Conservation (phyloP, 2,113 vertebrate genomes). For the Saguinus midas region DNA sequence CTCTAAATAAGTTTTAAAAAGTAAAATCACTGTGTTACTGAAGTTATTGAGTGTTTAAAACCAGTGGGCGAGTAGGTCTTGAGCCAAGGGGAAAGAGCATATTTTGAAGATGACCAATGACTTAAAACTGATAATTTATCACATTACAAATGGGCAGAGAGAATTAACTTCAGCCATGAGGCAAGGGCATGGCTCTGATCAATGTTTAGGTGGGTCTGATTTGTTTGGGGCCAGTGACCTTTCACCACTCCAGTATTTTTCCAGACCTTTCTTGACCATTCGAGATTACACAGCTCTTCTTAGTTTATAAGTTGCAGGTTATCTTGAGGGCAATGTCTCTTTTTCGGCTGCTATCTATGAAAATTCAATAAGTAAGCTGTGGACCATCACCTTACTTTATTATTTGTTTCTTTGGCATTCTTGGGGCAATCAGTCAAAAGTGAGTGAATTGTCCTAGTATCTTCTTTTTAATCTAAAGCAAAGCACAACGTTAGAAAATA, state of each 20-base stretch:
- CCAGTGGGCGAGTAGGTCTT: not conserved
- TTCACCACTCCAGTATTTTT: slow-evolving; percentile 28
- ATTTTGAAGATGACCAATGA: slow-evolving; percentile 22
- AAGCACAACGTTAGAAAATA: not conserved
- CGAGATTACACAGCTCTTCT: slow-evolving; percentile 21
- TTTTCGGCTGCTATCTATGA: not conserved
- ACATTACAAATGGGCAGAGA: not conserved
- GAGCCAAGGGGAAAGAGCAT: not conserved
- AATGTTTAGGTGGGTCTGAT: slow-evolving; percentile 22
- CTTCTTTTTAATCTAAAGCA: slow-evolving; percentile 14
- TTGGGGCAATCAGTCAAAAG: not conserved
- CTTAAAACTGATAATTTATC: slow-evolving; percentile 36
- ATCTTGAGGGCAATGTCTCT: slow-evolving; percentile 46
- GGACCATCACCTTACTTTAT: not conserved
- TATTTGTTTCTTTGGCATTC: not conserved
- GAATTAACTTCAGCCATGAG: not conserved
- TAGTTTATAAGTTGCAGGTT: slow-evolving; percentile 55
- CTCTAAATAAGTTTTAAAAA: slow-evolving; percentile 18
- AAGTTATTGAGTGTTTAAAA: slow-evolving; percentile 37
- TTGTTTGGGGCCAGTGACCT: slow-evolving; percentile 65
- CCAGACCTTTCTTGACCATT: slow-evolving; percentile 38
- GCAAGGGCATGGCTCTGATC: not conserved
- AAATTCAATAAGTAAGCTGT: not conserved
- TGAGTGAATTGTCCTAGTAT: not conserved
- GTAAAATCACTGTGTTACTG: not conserved